A percentile compares a stretch with the other conserved stretches of the same genome.
phyloP scores from a whole-genome alignment of 2,113 vertebrate species.

The Rhinoptilus africanus region DNA sequence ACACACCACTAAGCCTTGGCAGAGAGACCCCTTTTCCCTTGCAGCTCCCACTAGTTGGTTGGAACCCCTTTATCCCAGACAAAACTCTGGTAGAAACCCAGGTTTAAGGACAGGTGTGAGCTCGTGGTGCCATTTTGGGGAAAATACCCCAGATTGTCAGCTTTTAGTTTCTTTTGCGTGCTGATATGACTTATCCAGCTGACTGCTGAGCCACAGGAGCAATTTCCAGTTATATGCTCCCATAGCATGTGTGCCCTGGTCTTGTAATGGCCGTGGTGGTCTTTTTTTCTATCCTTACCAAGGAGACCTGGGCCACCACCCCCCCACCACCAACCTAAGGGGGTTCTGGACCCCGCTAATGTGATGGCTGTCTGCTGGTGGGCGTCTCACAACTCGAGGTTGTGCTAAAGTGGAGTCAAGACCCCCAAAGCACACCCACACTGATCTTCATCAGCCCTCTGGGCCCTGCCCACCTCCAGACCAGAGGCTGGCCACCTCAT shows the following conservation, averaged over 20 bases:
- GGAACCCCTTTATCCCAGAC: not conserved
- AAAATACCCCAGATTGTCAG: not conserved
- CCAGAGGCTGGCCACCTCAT: not conserved
- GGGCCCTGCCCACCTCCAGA: not conserved
- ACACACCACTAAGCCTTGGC: not conserved
- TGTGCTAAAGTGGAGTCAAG: not conserved
- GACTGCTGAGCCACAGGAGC: not conserved
- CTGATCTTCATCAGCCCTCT: not conserved
- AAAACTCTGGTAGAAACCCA: not conserved
- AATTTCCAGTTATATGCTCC: not conserved
- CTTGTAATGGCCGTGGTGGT: not conserved
- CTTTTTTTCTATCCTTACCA: not conserved
- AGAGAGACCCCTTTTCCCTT: not conserved
- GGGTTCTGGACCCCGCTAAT: fast-evolving
- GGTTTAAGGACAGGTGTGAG: not conserved
- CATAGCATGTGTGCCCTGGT: not conserved
- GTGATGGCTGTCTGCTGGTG: fast-evolving
- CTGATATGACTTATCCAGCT: not conserved
- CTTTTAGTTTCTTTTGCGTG: not conserved
- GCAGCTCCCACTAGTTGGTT: not conserved
- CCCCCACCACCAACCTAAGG: too few relatives aligned
- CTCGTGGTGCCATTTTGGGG: not conserved
- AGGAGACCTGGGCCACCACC: not conserved
- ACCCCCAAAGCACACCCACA: not conserved
- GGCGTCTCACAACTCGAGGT: not conserved